Percentiles rank a stretch among this genome's conserved stretches.
Conservation (phyloP, 64 coral and sea anemone genomes). For the Platygyra sinensis region DNA sequence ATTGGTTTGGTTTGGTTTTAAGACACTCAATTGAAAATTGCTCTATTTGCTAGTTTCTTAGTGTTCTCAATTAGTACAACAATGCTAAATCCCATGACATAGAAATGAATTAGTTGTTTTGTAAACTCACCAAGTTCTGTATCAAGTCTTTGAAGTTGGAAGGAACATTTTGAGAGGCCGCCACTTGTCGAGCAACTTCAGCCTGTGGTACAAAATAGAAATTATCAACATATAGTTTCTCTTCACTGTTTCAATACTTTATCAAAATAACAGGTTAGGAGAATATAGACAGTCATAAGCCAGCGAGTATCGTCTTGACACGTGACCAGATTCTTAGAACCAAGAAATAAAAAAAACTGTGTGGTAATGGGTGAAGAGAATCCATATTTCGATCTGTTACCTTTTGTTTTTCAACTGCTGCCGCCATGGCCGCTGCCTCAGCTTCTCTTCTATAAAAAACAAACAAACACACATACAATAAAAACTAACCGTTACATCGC, state of each 20-base stretch:
- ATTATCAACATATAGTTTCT: neutral
- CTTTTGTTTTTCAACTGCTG: conserved; percentile 80
- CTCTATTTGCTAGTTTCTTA: too few species aligned
- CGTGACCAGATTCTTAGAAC: neutral
- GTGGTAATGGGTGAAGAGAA: neutral
- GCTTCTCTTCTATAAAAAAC: conserved; percentile 75
- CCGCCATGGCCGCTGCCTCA: conserved; percentile 76
- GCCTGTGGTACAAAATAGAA: conserved; percentile 33
- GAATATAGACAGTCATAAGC: neutral
- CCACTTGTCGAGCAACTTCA: conserved; percentile 64
- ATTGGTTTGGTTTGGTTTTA: too few species aligned
- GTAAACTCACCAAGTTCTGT: conserved; percentile 93
- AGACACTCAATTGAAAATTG: too few species aligned
- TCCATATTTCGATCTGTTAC: conserved; percentile 4
- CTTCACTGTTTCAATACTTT: neutral
- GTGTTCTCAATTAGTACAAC: too few species aligned
- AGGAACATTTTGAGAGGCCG: conserved; percentile 76
- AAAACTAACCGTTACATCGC: neutral
- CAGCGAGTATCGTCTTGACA: neutral
- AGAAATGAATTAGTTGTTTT: neutral
- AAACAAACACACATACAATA: neutral
- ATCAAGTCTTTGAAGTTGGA: conserved; percentile 98
- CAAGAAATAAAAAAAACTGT: too few species aligned
- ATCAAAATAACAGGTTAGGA: neutral
- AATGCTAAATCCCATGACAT: too few species aligned